Evolutionary conservation across 2,113 vertebrate species (phyloP).

Genomic region (Scytalopus superciliaris): DNA sequence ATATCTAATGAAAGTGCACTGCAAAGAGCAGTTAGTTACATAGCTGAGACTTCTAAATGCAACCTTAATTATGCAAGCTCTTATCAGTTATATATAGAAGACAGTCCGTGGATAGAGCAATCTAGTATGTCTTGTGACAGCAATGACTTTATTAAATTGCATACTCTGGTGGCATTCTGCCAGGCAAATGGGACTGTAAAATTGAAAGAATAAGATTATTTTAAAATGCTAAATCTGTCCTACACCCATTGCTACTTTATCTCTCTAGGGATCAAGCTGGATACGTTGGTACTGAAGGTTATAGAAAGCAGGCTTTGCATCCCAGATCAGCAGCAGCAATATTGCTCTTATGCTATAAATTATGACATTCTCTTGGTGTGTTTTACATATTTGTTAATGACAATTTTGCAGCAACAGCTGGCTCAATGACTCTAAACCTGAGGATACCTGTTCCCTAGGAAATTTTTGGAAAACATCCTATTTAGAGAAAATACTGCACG

Average conservation of each 20-base stretch:
- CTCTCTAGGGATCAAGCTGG: not conserved
- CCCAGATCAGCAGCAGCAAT: not conserved
- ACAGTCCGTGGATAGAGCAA: conserved; percentile 17
- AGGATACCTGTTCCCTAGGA: not conserved
- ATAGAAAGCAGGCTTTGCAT: not conserved
- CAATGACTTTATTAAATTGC: conserved; percentile 38
- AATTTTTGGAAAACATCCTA: not conserved
- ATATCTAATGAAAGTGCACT: not conserved
- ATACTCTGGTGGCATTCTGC: conserved; percentile 13
- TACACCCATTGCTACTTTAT: not conserved
- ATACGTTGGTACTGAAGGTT: not conserved
- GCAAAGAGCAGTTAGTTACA: not conserved
- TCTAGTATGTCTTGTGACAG: conserved; percentile 38
- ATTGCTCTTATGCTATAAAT: not conserved
- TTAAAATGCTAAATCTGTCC: not conserved
- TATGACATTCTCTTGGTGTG: not conserved
- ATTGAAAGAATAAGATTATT: not conserved
- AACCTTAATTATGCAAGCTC: conserved; percentile 51
- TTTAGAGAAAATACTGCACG: not conserved
- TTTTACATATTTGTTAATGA: not conserved
- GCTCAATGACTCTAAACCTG: not conserved
- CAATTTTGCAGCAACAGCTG: not conserved
- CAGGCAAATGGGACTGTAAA: not conserved
- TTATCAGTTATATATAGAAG: conserved; percentile 59
- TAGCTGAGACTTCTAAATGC: conserved; percentile 11